Evolutionary conservation across 2,888 invertebrate species (phyloP).

Genomic region (Drosophila mimetica): DNA sequence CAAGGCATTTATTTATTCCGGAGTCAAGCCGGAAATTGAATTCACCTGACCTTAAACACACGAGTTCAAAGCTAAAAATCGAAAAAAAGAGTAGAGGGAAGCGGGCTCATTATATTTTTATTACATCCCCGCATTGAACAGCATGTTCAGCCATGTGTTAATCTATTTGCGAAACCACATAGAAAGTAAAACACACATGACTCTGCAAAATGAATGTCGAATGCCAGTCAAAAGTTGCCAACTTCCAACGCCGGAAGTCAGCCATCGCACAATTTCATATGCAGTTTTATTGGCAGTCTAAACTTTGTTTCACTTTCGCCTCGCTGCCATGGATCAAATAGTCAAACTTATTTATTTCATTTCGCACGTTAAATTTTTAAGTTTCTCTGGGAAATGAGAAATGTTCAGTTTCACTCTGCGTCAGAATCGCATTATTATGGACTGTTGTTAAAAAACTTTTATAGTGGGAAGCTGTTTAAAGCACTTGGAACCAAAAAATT

Average conservation of each 20-base stretch:
- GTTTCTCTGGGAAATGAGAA: not conserved
- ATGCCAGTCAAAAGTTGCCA: constrained; percentile 16
- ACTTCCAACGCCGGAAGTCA: constrained; percentile 9
- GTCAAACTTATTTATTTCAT: constrained; percentile 7
- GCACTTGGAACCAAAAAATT: no score
- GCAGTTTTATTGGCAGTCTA: constrained; percentile 5
- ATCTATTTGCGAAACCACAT: constrained; percentile 13
- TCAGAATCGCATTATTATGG: no score
- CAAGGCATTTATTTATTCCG: constrained; percentile 20
- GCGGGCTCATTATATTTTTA: constrained; percentile 13
- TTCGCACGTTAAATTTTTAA: not conserved
- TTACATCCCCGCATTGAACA: not conserved
- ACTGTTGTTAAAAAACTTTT: constrained; percentile 8
- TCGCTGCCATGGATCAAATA: not conserved
- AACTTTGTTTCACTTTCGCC: constrained; percentile 11
- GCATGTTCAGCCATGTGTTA: constrained; percentile 25
- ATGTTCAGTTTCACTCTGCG: no score
- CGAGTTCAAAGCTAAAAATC: not conserved
- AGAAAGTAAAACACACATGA: constrained; percentile 1
- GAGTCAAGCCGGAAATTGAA: constrained; percentile 40
- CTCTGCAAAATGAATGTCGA: constrained; percentile 5
- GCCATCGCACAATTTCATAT: constrained; percentile 3
- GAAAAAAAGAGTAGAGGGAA: not conserved
- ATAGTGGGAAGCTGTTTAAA: no score
- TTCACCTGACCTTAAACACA: constrained; percentile 25